Percentiles rank a stretch among this genome's conserved stretches.
Conservation (phyloP, 1,140 invertebrate genomes). For the Brachionus paranguensis region DNA sequence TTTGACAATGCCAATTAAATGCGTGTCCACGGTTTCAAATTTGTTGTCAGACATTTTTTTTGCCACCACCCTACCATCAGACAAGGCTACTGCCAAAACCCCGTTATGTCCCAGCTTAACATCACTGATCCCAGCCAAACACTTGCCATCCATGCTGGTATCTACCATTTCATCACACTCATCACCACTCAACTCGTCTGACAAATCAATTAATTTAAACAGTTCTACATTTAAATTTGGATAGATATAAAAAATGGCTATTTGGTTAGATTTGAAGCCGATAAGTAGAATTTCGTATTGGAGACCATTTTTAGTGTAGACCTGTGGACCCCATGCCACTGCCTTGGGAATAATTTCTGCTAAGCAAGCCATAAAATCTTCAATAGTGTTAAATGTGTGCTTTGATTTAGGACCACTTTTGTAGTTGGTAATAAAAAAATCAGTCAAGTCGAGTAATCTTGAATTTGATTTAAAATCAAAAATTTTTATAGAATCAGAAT, state of each 20-base stretch:
- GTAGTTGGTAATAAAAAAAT: background rate
- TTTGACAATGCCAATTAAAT: background rate
- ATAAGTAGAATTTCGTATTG: background rate
- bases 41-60: background rate
- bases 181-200: background rate
- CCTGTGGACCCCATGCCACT: background rate
- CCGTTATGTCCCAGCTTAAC: background rate
- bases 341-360: background rate
- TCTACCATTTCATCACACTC: background rate
- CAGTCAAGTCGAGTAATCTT: background rate
- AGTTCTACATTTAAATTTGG: background rate
- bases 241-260: background rate
- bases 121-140: background rate
- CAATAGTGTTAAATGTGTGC: background rate
- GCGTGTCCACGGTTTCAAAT: background rate
- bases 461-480: constrained; percentile 6
- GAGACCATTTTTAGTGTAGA: background rate
- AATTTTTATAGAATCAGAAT: background rate
- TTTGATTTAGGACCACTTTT: background rate
- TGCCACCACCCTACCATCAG: background rate
- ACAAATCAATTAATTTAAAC: background rate
- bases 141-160: background rate
- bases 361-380: background rate
- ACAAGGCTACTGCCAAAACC: background rate
- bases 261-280: background rate